Percentiles rank a stretch among this genome's conserved stretches.
These are phyloP conservation scores for Oreohelix idahoensis DNA, from an alignment of 1,140 invertebrate species.

Conservation along the genomic window DNA sequence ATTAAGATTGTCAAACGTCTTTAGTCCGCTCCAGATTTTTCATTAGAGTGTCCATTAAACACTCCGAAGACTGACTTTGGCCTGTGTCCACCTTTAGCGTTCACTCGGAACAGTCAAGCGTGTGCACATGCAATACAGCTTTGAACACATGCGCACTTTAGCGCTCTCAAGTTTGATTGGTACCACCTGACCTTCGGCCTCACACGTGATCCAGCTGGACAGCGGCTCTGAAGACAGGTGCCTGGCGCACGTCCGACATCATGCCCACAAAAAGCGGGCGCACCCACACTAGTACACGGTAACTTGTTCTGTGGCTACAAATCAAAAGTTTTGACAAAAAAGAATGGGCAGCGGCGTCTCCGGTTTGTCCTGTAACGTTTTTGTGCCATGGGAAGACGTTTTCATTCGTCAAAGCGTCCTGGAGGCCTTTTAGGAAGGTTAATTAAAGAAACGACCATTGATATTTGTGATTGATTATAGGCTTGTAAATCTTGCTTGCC, in stretches of 20 bases:
- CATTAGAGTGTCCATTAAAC: not conserved
- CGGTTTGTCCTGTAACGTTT: not conserved
- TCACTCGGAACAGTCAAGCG: not conserved
- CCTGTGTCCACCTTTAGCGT: not conserved
- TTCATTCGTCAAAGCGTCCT: conserved; percentile 7
- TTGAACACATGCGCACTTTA: conserved; percentile 18
- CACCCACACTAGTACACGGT: not conserved
- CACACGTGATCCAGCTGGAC: conserved; percentile 33
- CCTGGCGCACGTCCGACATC: conserved; percentile 15
- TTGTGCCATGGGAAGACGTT: not conserved
- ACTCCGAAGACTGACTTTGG: not conserved
- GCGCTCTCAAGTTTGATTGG: conserved; percentile 35
- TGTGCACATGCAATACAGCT: conserved; percentile 20
- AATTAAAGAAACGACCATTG: not conserved
- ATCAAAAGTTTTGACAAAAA: conserved; percentile 35
- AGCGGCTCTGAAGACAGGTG: conserved; percentile 14
- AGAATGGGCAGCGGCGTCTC: not conserved
- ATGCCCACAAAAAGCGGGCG: not conserved
- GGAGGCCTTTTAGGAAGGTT: not conserved
- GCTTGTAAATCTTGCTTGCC: not conserved
- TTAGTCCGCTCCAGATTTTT: not conserved
- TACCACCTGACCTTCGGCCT: conserved; percentile 29
- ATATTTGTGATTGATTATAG: not conserved
- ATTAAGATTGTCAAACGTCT: not conserved
- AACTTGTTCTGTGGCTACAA: conserved; percentile 7